Evolutionary conservation across 2,113 vertebrate genomes (phyloP).

Genomic region (Cryptoleucopteryx plumbea): DNA sequence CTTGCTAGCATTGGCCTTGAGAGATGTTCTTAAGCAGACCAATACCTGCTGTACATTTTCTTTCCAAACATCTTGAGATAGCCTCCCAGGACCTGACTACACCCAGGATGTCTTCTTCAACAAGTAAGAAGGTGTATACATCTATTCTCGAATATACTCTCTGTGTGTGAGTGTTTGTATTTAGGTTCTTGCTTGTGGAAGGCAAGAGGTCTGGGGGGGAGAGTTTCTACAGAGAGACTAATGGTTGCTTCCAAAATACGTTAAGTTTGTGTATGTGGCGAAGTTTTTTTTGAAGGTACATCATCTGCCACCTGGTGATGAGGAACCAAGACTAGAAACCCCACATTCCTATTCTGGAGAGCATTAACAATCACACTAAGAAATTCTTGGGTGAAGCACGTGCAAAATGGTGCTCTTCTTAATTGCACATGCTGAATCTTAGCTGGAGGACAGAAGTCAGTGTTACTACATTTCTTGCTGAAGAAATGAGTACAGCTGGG

Average conservation of each 20-base stretch:
- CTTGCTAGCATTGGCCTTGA: not conserved
- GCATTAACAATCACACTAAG: not conserved
- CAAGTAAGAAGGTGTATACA: not conserved
- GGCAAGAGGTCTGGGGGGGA: accelerated
- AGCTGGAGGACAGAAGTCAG: not conserved
- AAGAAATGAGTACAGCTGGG: not conserved
- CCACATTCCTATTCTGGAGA: not conserved
- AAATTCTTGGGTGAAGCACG: not conserved
- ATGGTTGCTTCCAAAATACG: not conserved
- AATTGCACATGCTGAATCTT: not conserved
- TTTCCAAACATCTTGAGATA: not conserved
- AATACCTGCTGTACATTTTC: not conserved
- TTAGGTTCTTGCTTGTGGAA: not conserved
- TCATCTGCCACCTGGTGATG: not conserved
- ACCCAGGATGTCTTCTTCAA: not conserved
- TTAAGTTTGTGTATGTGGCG: not conserved
- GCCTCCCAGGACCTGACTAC: not conserved
- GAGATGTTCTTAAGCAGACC: not conserved
- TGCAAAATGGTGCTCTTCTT: not conserved
- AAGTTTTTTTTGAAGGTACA: not conserved
- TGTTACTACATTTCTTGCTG: not conserved
- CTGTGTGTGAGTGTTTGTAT: not conserved
- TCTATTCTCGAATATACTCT: not conserved
- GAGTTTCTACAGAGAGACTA: not conserved
- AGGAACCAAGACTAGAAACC: not conserved